phyloP scores from a whole-genome alignment of 2,888 invertebrate species.

The Ophioninae sp. region DNA sequence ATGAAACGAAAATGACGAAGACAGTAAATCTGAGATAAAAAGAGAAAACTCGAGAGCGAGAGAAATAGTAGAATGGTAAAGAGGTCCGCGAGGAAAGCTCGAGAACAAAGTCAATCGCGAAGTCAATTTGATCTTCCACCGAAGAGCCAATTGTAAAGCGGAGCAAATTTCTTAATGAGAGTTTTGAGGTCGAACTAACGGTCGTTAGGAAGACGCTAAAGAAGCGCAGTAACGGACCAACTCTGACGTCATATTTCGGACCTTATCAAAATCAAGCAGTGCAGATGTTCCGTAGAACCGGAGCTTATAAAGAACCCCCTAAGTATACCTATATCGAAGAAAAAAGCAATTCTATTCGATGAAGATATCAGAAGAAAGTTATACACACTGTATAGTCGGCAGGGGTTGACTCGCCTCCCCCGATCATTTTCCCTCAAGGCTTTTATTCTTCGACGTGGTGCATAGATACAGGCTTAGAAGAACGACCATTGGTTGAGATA shows the following conservation, averaged over 20 bases:
- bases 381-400: conserved; percentile 1
- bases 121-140: conserved; percentile 61
- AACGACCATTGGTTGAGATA: conserved; percentile 19
- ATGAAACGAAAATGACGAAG: conserved; percentile 30
- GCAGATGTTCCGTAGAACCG: conserved; percentile 46
- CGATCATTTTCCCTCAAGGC: conserved; percentile 51
- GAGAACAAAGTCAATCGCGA: conserved; percentile 61
- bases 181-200: conserved; percentile 56
- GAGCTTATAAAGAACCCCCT: conserved; percentile 7
- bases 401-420: conserved; percentile 13
- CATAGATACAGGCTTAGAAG: conserved; percentile 36
- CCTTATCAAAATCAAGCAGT: conserved; percentile 60
- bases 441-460: conserved; percentile 52
- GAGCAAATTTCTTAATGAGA: conserved; percentile 61
- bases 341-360: conserved; percentile 35
- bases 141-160: conserved; percentile 56
- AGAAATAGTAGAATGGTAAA: not conserved
- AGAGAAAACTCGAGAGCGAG: not conserved
- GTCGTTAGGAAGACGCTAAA: conserved; percentile 27
- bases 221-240: conserved; percentile 51
- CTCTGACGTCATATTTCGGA: conserved; percentile 48
- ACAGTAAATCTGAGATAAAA: not conserved
- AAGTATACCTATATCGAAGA: conserved; percentile 12
- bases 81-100: conserved; percentile 27
- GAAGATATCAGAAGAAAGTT: conserved; percentile 46